phyloP scores from a whole-genome alignment of 2,888 invertebrate species.

The Hesperia comma region DNA sequence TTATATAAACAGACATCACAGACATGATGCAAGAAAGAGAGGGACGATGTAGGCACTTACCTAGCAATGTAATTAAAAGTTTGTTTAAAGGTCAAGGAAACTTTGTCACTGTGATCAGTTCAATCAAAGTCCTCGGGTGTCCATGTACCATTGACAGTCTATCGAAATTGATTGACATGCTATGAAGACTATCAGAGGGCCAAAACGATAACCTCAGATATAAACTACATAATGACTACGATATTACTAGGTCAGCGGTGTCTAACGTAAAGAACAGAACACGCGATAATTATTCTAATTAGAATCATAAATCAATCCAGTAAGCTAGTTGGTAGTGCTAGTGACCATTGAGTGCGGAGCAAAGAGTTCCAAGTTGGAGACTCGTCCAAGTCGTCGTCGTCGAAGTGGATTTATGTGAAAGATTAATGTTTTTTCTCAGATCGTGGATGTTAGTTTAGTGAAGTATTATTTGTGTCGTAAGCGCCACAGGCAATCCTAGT shows the following conservation, averaged over 20 bases:
- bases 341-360: no score
- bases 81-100: constrained; percentile 15
- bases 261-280: background rate
- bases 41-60: background rate
- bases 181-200: background rate
- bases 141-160: background rate
- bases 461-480: no score
- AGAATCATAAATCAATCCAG: no score
- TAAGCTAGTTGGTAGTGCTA: no score
- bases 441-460: no score
- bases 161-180: constrained; percentile 19
- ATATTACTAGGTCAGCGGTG: background rate
- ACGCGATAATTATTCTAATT: no score
- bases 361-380: no score
- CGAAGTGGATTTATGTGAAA: no score
- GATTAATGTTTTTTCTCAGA: no score
- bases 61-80: background rate
- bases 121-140: constrained; percentile 9
- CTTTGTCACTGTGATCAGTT: background rate
- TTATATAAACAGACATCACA: background rate
- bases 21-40: background rate
- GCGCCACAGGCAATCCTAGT: no score
- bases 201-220: constrained; percentile 19
- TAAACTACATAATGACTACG: constrained; percentile 8
- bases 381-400: no score